Percentiles rank a stretch among this genome's conserved stretches.
These are phyloP conservation scores for Neuroterus valhalla DNA, from an alignment of 1,140 invertebrate species.

Conservation along the genomic window DNA sequence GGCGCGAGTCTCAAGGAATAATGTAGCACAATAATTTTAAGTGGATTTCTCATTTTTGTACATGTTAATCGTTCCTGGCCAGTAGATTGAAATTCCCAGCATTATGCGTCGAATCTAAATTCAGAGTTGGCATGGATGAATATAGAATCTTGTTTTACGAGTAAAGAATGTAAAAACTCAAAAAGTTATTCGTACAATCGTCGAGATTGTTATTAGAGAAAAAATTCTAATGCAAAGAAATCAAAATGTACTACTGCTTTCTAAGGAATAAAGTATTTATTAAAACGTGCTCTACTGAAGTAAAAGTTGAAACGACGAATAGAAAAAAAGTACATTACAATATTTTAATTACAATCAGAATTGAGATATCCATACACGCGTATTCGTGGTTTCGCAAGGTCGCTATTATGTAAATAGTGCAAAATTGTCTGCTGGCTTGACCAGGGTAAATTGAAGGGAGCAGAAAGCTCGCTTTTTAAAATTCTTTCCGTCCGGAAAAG, in stretches of 20 bases:
- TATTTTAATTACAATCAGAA: background rate
- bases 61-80: background rate
- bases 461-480: no score
- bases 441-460: no score
- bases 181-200: no score
- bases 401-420: background rate
- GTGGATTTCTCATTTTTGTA: background rate
- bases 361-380: background rate
- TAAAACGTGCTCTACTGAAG: no score
- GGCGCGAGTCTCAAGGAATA: constrained; percentile 25
- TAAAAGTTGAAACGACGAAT: no score
- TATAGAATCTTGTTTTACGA: background rate
- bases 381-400: background rate
- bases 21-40: background rate
- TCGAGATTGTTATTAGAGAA: no score
- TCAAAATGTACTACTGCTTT: no score
- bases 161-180: no score
- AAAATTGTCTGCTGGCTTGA: background rate
- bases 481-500: no score
- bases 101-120: background rate
- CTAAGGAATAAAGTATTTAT: no score
- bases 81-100: background rate
- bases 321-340: no score
- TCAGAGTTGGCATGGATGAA: background rate
- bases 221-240: no score